Conservation (phyloP, 2,888 invertebrate species). For the Cynaeus angustus region DNA sequence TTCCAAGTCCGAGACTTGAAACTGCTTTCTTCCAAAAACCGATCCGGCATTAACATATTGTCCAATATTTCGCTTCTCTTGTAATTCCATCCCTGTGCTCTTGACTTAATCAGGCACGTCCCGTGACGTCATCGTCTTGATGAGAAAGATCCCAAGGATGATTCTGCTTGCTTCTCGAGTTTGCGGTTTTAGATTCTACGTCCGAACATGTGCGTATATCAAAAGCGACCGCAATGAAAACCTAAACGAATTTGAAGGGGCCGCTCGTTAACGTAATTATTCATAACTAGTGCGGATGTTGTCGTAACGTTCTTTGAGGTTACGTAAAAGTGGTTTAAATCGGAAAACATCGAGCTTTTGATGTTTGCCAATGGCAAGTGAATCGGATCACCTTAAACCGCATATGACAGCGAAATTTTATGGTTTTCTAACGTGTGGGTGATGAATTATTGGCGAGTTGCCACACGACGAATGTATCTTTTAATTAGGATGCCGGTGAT, state of each 20-base stretch:
- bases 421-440: conserved; percentile 22
- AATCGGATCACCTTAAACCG: conserved; percentile 2
- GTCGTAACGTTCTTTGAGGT: conserved; percentile 13
- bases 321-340: conserved; percentile 11
- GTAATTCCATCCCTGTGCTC: conserved; percentile 3
- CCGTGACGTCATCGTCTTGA: conserved; percentile 22
- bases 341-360: conserved; percentile 21
- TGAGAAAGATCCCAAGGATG: conserved; percentile 9
- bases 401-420: conserved; percentile 24
- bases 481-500: conserved; percentile 27
- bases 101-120: conserved; percentile 15
- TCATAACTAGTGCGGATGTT: conserved; percentile 30
- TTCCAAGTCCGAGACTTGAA: too few species aligned
- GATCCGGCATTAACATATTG: too few species aligned
- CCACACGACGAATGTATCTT: conserved; percentile 25
- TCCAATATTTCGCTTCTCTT: not conserved
- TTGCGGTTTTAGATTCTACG: conserved; percentile 6
- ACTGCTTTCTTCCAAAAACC: too few species aligned
- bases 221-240: conserved; percentile 21
- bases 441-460: conserved; percentile 29
- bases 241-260: conserved; percentile 16
- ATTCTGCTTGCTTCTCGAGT: conserved; percentile 7
- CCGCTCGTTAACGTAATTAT: conserved; percentile 30
- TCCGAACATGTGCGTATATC: conserved; percentile 16
- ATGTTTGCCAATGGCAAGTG: conserved; percentile 23